A percentile compares a stretch with the other conserved stretches of the same genome.
phyloP scores from a whole-genome alignment of 2,888 invertebrate genomes.

The Xestia xanthographa region DNA sequence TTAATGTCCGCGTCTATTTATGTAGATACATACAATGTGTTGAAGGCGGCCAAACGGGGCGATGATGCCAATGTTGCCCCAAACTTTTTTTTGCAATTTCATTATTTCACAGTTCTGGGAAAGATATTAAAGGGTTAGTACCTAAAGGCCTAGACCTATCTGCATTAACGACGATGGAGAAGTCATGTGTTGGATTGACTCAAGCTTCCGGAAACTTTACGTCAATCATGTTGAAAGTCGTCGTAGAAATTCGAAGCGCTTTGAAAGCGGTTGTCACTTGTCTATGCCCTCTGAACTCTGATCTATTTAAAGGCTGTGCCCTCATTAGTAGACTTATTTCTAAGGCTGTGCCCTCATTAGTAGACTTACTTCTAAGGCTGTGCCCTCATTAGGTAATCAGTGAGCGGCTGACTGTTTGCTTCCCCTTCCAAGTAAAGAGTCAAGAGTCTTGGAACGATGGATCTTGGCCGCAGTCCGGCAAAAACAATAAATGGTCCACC shows the following conservation, averaged over 20 bases:
- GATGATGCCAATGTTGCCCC: slow-evolving; percentile 13
- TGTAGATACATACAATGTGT: slow-evolving; percentile 26
- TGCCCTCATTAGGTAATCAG: background rate
- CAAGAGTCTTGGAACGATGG: background rate
- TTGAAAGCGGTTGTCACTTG: background rate
- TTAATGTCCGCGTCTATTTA: slow-evolving; percentile 27
- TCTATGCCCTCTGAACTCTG: background rate
- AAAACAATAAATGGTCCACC: background rate
- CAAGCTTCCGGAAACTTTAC: background rate
- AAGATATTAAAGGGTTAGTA: background rate
- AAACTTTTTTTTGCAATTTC: background rate
- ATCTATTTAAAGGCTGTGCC: background rate
- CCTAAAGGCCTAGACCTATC: background rate
- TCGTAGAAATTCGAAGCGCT: background rate
- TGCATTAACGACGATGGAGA: background rate
- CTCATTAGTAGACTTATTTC: no score
- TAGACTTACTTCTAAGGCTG: background rate
- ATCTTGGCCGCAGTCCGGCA: slow-evolving; percentile 16
- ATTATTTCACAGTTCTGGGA: background rate
- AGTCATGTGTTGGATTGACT: background rate
- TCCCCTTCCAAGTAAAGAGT: background rate
- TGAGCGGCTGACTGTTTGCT: background rate
- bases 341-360: no score
- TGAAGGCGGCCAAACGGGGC: background rate
- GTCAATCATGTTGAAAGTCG: background rate